Base-by-base conservation (phyloP, 2,797 vertebrate species). In the Acridotheres tristis region DNA sequence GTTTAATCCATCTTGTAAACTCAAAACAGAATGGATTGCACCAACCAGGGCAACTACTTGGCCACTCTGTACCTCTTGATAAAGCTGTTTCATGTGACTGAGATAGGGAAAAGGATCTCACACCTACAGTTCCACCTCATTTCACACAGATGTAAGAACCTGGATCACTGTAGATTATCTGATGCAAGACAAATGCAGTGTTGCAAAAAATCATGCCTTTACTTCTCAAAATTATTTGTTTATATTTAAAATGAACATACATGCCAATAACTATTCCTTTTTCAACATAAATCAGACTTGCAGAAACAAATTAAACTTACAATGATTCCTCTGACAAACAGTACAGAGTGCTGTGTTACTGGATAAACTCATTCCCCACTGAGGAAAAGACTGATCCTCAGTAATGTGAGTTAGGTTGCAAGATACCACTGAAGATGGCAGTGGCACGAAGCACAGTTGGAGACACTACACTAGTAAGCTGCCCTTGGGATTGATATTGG, bases 371-470 rank as follows among this genome's bases (percentile, higher is more conserved):
- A 50, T 13, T 69, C 4, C 1, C 12, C 45, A 26, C 38, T 38
- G 34, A 81, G 38, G 42, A 78, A 36, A 27, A 74, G 54, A 65
- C 13, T 68, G 42, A 45, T 48, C 65, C 61, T 68, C 61, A 72
- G 5, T 6, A 53, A 19, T 2, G 6, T 7, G 26, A 55, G 55
- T 42, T 43, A 67, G 16, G 20, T 10, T 51, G 30, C 48, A 47
- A 68, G 22, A 15, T 42, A 61, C 25, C 26, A 65, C 32, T 32
- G 59, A 73, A 38, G 25, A 45, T 7, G 38, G 32, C 34, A 26
- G 36, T 5, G 12, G 19, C 61, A 77, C 10, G 3, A 81, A 77
- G 11, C 0, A 0, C 21, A 54, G 15, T 0, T 74, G 53, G 30
- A 89, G 32, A 63, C 4, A 15, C 3, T 23, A 20, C 51, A 32